Evolutionary conservation across 1,140 invertebrate species (phyloP).

Genomic region (Drosophila bipectinata): DNA sequence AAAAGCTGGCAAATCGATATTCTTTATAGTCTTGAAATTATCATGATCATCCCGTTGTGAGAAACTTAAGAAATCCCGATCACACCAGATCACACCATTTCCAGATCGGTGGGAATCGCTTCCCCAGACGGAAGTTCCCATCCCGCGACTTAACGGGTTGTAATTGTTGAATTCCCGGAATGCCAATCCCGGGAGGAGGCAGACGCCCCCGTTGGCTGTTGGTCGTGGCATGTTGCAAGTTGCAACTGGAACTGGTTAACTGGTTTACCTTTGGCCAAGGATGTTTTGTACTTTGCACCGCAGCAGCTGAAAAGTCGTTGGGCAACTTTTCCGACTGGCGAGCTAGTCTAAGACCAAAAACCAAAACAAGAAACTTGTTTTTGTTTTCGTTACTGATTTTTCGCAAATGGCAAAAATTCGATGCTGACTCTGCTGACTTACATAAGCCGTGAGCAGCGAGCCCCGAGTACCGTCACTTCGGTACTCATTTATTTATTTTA

Average conservation of each 20-base stretch:
- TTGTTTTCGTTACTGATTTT: constrained; percentile 38
- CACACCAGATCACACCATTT: constrained; percentile 2
- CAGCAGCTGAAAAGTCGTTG: constrained; percentile 60
- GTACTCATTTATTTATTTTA: constrained; percentile 9
- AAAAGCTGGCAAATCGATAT: constrained; percentile 10
- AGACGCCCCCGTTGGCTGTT: constrained; percentile 54
- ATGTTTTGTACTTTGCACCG: constrained; percentile 65
- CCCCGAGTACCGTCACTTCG: constrained; percentile 1
- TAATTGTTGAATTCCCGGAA: constrained; percentile 37
- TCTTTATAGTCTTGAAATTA: neutral
- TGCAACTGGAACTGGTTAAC: constrained; percentile 62
- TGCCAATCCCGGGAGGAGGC: constrained; percentile 29
- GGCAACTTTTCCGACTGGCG: constrained; percentile 63
- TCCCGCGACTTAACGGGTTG: constrained; percentile 29
- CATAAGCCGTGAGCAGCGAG: constrained; percentile 42
- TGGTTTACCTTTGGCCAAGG: constrained; percentile 80
- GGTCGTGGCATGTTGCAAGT: constrained; percentile 12
- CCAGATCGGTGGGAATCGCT: constrained; percentile 30
- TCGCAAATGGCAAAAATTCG: constrained; percentile 65
- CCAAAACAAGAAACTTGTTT: constrained; percentile 73
- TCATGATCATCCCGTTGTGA: neutral
- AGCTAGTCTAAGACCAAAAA: constrained; percentile 42
- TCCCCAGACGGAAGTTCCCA: constrained; percentile 39
- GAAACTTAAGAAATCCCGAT: neutral
- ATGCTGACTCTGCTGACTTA: constrained; percentile 65